Evolutionary conservation across 2,888 invertebrate species (phyloP).

Genomic region (Acanthosepion esculentum): DNA sequence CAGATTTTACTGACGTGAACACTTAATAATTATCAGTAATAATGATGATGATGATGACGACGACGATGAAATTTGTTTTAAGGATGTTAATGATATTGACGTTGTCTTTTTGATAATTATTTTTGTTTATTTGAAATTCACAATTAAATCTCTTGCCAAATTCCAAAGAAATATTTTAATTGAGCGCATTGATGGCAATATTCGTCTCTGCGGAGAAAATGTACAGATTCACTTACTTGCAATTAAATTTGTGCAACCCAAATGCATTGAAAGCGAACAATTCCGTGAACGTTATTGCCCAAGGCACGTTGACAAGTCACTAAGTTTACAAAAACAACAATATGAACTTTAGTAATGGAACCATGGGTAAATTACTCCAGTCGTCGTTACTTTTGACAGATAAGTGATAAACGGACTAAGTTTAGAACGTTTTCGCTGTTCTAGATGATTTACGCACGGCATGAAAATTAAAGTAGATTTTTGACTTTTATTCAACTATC

Average conservation of each 20-base stretch:
- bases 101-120: not conserved
- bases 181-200: not conserved
- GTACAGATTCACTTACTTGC: slow-evolving; percentile 2
- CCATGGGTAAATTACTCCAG: not conserved
- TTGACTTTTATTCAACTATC: no score
- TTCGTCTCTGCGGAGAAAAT: not conserved
- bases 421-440: no score
- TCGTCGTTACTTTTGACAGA: no score
- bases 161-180: not conserved
- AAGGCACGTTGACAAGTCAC: not conserved
- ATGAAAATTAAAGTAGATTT: no score
- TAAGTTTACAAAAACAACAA: not conserved
- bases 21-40: no score
- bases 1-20: no score
- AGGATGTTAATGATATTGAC: not conserved
- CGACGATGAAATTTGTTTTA: not conserved
- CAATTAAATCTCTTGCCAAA: not conserved
- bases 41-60: not conserved
- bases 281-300: not conserved
- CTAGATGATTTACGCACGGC: no score
- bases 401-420: no score
- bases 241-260: not conserved
- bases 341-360: not conserved
- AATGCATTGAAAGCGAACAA: not conserved
- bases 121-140: not conserved